A percentile compares a stretch with the other conserved stretches of the same genome.
These are phyloP conservation scores for Leucopsar rothschildi DNA, from an alignment of 2,113 vertebrate genomes.

Conservation along the genomic window DNA sequence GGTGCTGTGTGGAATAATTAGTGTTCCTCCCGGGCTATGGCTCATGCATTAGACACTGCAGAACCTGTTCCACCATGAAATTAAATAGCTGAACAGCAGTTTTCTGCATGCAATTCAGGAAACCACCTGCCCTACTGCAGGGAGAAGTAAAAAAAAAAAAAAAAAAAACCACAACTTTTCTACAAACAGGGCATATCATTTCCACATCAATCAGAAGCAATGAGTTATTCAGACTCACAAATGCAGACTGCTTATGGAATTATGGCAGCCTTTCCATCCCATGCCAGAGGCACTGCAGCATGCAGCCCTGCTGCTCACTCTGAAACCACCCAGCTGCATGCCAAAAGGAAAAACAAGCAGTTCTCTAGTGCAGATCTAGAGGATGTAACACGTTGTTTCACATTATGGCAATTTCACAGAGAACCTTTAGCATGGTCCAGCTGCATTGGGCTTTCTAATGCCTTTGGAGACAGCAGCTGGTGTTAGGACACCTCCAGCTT, in stretches of 20 bases:
- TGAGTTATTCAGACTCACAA: neutral
- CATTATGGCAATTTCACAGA: neutral
- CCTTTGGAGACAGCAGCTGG: neutral
- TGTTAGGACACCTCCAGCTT: neutral
- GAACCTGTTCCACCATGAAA: neutral
- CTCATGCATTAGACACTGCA: neutral
- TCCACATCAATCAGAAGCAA: neutral
- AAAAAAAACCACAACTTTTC: neutral
- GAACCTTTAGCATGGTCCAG: neutral
- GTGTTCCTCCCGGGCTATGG: neutral
- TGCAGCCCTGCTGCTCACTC: neutral
- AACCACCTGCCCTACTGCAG: neutral
- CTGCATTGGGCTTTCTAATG: neutral
- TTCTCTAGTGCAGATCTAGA: neutral
- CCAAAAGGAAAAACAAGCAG: neutral
- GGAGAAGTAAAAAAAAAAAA: neutral
- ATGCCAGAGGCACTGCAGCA: neutral
- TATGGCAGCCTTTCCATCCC: neutral
- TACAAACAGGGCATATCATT: neutral
- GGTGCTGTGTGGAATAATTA: neutral
- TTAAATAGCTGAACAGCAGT: neutral
- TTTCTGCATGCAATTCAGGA: neutral
- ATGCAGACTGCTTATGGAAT: neutral
- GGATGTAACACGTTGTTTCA: neutral
- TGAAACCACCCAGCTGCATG: neutral